A percentile compares a stretch with the other conserved stretches of the same genome.
phyloP scores from a whole-genome alignment of 2,113 vertebrate genomes.

The Sturnira hondurensis region DNA sequence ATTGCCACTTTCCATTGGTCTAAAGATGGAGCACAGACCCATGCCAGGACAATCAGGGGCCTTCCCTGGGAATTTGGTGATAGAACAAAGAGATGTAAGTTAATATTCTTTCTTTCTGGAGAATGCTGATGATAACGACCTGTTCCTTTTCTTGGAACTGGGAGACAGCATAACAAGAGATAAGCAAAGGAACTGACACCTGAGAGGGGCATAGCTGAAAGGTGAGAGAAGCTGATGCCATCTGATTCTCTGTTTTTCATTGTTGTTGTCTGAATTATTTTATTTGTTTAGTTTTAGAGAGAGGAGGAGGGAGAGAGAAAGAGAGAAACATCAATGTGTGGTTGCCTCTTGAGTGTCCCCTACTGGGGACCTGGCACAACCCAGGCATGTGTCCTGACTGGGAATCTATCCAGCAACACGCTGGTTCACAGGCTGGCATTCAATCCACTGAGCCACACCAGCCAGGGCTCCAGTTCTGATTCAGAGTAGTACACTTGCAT shows the following conservation, averaged over 20 bases:
- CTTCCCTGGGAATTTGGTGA: background rate
- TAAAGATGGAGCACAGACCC: background rate
- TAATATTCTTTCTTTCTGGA: background rate
- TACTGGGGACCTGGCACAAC: no score
- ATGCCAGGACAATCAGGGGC: background rate
- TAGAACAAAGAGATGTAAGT: background rate
- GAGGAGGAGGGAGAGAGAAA: no score
- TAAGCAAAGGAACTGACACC: background rate
- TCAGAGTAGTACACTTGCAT: rapidly evolving
- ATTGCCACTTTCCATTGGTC: background rate
- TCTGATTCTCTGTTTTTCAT: background rate
- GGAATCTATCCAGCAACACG: no score
- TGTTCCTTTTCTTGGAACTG: background rate
- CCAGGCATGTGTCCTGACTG: no score
- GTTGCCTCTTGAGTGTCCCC: no score
- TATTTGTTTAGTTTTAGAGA: no score
- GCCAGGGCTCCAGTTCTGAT: background rate
- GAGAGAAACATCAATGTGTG: no score
- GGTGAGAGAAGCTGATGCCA: background rate
- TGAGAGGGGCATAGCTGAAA: background rate
- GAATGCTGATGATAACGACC: background rate
- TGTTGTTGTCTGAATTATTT: no score
- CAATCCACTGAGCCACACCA: no score
- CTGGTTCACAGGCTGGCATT: no score
- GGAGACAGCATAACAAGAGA: background rate